Evolutionary conservation across 2,888 invertebrate species (phyloP), one percentile per base, ranked within the genome.

Genomic region (Iphiclides podalirius): DNA sequence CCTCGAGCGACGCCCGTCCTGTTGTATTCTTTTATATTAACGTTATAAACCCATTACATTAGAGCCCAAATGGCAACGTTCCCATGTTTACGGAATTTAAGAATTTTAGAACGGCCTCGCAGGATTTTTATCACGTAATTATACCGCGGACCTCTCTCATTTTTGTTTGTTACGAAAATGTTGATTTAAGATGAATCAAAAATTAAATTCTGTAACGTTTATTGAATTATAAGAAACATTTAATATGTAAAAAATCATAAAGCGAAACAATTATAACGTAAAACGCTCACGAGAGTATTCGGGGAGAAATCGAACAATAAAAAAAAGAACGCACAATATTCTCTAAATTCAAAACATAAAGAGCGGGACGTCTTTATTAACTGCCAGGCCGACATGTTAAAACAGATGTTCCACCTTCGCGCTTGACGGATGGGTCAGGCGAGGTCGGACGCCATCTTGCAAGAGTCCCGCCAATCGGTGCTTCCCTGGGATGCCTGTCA

Each of bases 351-450:
- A 6, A 61, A 66, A 71, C 67, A 73, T 73, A 66, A 59, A 67
- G 67, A 67, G 67, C 60, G 65, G 64, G 69, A 70, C 71, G 64
- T 55, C 63, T 72, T 79, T 83, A 83, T 80, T 81, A 84, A 76
- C 80, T 76, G 78, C 73, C 77, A 75, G 70, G 71, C 71, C 63
- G 72, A 80, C 76, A 83, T 79, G 79, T 78, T 79, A 79, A 79
- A 82, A 84, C 88, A 88, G 86, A 87, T 87, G 88, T 85, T 84
- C 75, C 80, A 74, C 73, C 74, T 78, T 75, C 70, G 58, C 66
- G 68, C 74, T 76, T 87, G 86, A 86, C 79, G 79, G 75, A 85
- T 80, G 77, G 84, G 84, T 86, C 86, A 85, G 79, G 68, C 72
- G 67, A 75, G 85, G 84, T 85, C 79, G 75, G 69, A 66, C 67